Percentiles rank a stretch among this genome's conserved stretches.
Conservation (phyloP, 2,888 invertebrate genomes). For the Perdita meconis region DNA sequence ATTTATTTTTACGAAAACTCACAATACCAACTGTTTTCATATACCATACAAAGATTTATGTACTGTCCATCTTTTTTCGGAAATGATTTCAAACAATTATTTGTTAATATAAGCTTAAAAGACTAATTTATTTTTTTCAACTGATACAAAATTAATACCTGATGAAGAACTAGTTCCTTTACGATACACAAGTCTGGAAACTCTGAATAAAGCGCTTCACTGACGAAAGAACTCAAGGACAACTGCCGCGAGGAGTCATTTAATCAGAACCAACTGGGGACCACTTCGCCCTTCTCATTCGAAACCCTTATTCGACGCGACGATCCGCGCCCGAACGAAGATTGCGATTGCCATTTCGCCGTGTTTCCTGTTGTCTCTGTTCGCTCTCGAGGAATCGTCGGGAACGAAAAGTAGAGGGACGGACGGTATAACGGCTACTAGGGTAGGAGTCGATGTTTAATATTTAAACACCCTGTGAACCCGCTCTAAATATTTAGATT, state of each 20-base stretch:
- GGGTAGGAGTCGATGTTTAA: constrained; percentile 51
- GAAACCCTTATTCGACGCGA: neutral
- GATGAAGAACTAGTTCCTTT: too few relatives aligned
- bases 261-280: constrained; percentile 1
- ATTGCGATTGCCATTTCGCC: neutral
- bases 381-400: neutral
- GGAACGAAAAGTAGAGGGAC: constrained; percentile 16
- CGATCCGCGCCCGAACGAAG: neutral
- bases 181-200: too few relatives aligned
- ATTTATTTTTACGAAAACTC: too few relatives aligned
- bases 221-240: too few relatives aligned
- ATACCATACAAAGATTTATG: too few relatives aligned
- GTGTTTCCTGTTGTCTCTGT: constrained; percentile 1
- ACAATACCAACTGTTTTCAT: too few relatives aligned
- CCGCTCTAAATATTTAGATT: constrained; percentile 69
- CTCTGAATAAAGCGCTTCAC: too few relatives aligned
- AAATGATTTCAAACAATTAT: too few relatives aligned
- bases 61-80: too few relatives aligned
- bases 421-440: constrained; percentile 4
- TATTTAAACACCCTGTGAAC: constrained; percentile 61
- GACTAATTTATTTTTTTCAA: too few relatives aligned
- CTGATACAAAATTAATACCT: too few relatives aligned
- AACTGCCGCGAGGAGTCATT: neutral
- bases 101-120: too few relatives aligned
- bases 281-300: neutral